Evolutionary conservation across 2,797 vertebrate genomes (phyloP).

Genomic region (Amniataba percoides): DNA sequence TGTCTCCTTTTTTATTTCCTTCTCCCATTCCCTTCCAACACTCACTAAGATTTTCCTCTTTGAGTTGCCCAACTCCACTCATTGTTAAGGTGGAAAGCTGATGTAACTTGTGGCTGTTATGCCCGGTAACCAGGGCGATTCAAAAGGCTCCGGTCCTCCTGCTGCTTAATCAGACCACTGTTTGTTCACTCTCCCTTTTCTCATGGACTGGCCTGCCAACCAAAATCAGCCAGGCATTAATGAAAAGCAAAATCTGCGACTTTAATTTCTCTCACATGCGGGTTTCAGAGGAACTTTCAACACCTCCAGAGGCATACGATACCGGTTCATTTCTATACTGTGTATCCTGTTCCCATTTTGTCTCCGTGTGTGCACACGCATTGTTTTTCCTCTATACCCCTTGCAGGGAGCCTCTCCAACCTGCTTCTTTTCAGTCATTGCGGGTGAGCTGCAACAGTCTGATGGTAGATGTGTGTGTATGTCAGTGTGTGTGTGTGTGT

Average conservation of each 20-base stretch:
- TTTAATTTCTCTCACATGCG: slow-evolving; percentile 16
- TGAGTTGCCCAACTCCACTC: slow-evolving; percentile 35
- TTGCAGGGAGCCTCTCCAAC: slow-evolving; percentile 50
- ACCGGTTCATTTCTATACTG: background rate
- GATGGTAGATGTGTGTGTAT: slow-evolving; percentile 48
- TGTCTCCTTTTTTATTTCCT: slow-evolving; percentile 18
- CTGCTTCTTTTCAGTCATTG: slow-evolving; percentile 60
- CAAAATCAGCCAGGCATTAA: slow-evolving; percentile 50
- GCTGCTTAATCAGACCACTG: slow-evolving; percentile 63
- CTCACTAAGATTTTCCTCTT: slow-evolving; percentile 30
- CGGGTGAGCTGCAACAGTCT: slow-evolving; percentile 56
- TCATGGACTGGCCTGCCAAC: slow-evolving; percentile 58
- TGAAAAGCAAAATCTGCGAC: slow-evolving; percentile 41
- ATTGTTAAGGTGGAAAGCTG: slow-evolving; percentile 57
- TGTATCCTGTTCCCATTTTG: slow-evolving; percentile 4
- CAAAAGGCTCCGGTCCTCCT: slow-evolving; percentile 52
- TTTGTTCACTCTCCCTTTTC: slow-evolving; percentile 64
- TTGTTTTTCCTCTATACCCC: slow-evolving; percentile 43
- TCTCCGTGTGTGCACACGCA: slow-evolving; percentile 18
- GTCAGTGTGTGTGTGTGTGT: slow-evolving; percentile 11
- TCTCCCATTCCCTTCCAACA: slow-evolving; percentile 6
- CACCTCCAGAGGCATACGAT: background rate
- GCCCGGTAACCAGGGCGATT: slow-evolving; percentile 63
- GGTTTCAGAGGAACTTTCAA: slow-evolving; percentile 15
- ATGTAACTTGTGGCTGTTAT: slow-evolving; percentile 66